phyloP scores from a whole-genome alignment of 2,888 invertebrate species.

The Hirudinaria manillensis region DNA sequence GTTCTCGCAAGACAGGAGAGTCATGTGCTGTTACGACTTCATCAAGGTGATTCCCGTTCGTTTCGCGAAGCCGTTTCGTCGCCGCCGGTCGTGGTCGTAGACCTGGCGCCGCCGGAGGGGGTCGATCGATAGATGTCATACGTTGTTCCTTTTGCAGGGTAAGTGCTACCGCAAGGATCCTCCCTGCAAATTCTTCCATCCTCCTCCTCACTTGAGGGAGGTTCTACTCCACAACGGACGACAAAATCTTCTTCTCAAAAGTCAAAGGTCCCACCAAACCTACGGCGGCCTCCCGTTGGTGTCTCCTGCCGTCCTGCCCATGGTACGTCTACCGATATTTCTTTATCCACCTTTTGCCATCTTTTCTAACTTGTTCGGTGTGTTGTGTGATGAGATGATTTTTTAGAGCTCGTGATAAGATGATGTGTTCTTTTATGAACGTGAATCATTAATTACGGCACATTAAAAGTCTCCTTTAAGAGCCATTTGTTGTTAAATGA shows the following conservation, averaged over 20 bases:
- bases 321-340: not conserved
- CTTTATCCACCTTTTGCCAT: too few species aligned
- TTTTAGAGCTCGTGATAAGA: too few species aligned
- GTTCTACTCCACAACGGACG: constrained; percentile 22
- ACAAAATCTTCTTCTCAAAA: constrained; percentile 26
- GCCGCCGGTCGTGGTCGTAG: not conserved
- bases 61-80: too few species aligned
- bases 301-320: not conserved
- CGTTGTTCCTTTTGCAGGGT: not conserved
- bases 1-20: constrained; percentile 15
- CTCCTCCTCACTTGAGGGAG: constrained; percentile 20
- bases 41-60: constrained; percentile 17
- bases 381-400: too few species aligned
- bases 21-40: constrained; percentile 30
- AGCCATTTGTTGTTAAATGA: too few species aligned
- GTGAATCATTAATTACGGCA: too few species aligned
- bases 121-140: not conserved
- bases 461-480: too few species aligned
- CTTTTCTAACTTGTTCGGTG: too few species aligned
- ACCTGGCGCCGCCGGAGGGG: not conserved
- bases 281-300: not conserved
- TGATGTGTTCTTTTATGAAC: too few species aligned
- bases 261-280: constrained; percentile 15
- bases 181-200: constrained; percentile 23
- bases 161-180: constrained; percentile 25